Evolutionary conservation across 2,797 vertebrate genomes (phyloP), one percentile per base, ranked within the genome.

Genomic region (Acanthopagrus latus): DNA sequence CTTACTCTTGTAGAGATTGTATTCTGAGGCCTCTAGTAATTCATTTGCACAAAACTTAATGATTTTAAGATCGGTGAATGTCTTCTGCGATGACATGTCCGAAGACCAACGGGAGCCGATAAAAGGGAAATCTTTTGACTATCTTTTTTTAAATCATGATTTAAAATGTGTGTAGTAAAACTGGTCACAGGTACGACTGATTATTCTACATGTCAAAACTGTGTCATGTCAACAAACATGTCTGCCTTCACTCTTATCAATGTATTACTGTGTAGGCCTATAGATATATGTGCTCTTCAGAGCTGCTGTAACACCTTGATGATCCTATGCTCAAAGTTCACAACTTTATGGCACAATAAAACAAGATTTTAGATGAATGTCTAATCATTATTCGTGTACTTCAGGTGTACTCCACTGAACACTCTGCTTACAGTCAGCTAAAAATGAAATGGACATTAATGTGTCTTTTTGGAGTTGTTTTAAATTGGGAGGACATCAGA

Each of bases 271-370:
- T 87, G 56, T 86, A 78, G 75, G 47, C 46, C 71, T 81, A 46
- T 29, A 4, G 12, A 1, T 47, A 4, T 58, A 25, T 63, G 64
- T 90, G 79, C 86, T 89, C 84, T 80, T 66, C 55, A 69, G 76
- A 85, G 58, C 67, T 74, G 67, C 57, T 91, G 81, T 83, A 86
- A 70, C 64, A 86, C 83, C 55, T 72, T 38, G 46, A 52, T 89
- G 81, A 87, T 81, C 67, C 74, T 71, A 67, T 60, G 82, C 69
- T 91, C 82, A 89, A 92, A 91, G 88, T 91, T 85, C 88, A 91
- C 73, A 80, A 25, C 60, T 91, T 90, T 88, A 93, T 90, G 84
- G 85, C 83, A 90, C 88, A 93, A 93, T 94, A 94, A 94, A 94
- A 74, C 38, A 71, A 74, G 55, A 82, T 80, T 91, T 87, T 85